Base-by-base conservation (phyloP, 2,888 invertebrate species). In the Allacma fusca region DNA sequence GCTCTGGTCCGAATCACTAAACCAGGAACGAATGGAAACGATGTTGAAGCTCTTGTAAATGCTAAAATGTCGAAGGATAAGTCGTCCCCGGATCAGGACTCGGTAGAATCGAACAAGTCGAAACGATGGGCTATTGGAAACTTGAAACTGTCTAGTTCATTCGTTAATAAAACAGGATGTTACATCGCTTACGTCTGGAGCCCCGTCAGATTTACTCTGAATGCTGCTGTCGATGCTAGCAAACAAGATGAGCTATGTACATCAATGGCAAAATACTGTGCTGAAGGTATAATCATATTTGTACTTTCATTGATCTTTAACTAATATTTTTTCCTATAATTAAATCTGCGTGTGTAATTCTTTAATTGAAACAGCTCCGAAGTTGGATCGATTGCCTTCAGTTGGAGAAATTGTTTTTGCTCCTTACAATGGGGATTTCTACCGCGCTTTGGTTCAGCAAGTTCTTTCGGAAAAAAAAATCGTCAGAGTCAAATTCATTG, bases 331-430 rank as follows among this genome's bases (percentile, higher is more conserved):
- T n/a, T n/a, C n/a, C n/a, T n/a, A n/a, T n/a, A n/a, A n/a, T n/a
- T n/a, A n/a, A n/a, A n/a, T n/a, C n/a, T n/a, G n/a, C n/a, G n/a
- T n/a, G n/a, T n/a, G n/a, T 29, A 29, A 34, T 21, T 34, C 24
- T 50, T 70, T 70, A 21, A 59, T 72, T 40, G 16, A 26, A 59
- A 16, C 19, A 71, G 50, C 70, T 43, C 34, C 70, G 12, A 4
- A n/a, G 7, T n/a, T 79, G 21, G 70, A 34, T 1, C 59, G 57
- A 16, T 21, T 72, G 16, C 83, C 83, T 13, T 57, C 57, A 0
- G 19, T 75, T 0, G 76, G 76, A 34, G 81, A 83, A 65, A 75
- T 83, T 19, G 72, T 83, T 1, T 34, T 82, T 21, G 81, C 78
- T 16, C 69, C 75, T 1, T 83, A 81, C 26, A 64, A 64, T 2